These are phyloP conservation scores for Aethes cnicana DNA, from an alignment of 2,888 invertebrate species.

Conservation along the genomic window DNA sequence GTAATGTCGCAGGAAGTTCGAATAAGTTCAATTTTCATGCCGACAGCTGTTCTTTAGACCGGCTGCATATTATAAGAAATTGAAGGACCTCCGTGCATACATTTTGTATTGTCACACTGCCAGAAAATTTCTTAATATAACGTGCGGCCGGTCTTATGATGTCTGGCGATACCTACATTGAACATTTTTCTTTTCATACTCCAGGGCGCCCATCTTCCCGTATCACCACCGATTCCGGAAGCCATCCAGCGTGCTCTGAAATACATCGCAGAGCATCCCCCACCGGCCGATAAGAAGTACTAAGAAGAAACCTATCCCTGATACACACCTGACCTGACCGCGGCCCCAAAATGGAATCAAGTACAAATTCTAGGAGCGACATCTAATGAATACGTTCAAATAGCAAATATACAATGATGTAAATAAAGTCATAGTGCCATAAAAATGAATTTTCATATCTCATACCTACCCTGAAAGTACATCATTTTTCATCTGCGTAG, in stretches of 20 bases:
- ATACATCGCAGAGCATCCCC: slow-evolving; percentile 50
- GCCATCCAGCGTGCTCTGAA: slow-evolving; percentile 53
- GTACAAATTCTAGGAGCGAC: slow-evolving; percentile 18
- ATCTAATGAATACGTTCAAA: slow-evolving; percentile 3
- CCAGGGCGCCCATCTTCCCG: slow-evolving; percentile 53
- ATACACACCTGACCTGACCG: not conserved
- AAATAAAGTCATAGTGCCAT: slow-evolving; percentile 25
- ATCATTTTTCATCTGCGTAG: no score
- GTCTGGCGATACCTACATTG: no score
- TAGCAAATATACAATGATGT: slow-evolving; percentile 4
- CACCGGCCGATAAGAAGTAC: slow-evolving; percentile 25
- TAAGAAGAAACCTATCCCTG: slow-evolving; percentile 15
- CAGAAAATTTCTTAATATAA: no score
- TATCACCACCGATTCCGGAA: slow-evolving; percentile 52
- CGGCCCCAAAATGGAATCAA: not conserved
- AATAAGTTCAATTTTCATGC: no score
- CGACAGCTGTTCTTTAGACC: no score
- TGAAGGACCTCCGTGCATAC: not conserved
- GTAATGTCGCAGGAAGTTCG: no score
- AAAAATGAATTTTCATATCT: not conserved
- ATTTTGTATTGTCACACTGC: no score
- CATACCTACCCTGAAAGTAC: no score
- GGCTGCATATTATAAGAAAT: no score
- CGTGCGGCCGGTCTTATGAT: no score
- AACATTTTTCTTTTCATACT: slow-evolving; percentile 19